phyloP scores from a whole-genome alignment of 2,888 invertebrate species.

The Metallyticus violacea region DNA sequence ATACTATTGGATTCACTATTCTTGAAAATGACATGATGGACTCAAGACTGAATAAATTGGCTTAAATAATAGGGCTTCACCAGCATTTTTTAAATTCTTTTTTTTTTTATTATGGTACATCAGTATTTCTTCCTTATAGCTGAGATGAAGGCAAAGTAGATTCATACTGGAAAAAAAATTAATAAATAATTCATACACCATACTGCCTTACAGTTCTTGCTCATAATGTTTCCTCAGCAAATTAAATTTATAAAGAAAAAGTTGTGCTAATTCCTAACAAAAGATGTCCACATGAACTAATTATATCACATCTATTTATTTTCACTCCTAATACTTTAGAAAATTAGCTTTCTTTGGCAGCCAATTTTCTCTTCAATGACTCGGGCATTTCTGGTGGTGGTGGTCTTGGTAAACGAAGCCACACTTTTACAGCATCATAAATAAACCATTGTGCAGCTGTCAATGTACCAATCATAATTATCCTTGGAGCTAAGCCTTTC shows the following conservation, averaged over 20 bases:
- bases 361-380: slow-evolving; percentile 72
- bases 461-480: slow-evolving; percentile 95
- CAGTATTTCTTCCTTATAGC: neutral
- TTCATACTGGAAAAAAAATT: neutral
- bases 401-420: slow-evolving; percentile 84
- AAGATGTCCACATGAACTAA: neutral
- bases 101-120: neutral
- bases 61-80: no score
- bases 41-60: no score
- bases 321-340: neutral
- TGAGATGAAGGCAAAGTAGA: neutral
- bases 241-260: neutral
- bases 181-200: neutral
- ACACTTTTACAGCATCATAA: slow-evolving; percentile 91
- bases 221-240: neutral
- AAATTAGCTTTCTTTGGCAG: slow-evolving; percentile 35
- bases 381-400: slow-evolving; percentile 97
- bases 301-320: neutral
- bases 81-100: no score
- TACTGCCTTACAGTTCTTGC: neutral
- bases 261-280: neutral
- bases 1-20: no score
- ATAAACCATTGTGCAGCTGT: slow-evolving; percentile 97
- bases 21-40: no score
- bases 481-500: slow-evolving; percentile 89